Conservation (phyloP, 2,888 invertebrate genomes). For the Drosophila melanocephala region DNA sequence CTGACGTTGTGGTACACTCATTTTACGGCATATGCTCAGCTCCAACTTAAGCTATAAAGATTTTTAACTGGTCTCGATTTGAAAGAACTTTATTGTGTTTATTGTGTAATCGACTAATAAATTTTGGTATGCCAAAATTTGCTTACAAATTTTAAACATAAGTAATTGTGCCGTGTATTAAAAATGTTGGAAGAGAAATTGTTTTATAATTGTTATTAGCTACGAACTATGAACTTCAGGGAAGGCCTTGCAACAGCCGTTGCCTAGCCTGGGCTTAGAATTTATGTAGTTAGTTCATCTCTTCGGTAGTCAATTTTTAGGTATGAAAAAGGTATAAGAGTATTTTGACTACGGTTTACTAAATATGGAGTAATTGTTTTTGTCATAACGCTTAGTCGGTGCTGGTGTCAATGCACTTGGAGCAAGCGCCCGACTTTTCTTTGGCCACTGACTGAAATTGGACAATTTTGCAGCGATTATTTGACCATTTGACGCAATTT, state of each 20-base stretch:
- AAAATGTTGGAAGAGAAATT: background rate
- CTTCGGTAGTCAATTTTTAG: background rate
- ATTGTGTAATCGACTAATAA: background rate
- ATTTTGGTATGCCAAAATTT: background rate
- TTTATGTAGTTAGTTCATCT: background rate
- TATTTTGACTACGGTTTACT: background rate
- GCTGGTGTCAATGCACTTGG: constrained; percentile 69
- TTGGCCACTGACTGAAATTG: constrained; percentile 59
- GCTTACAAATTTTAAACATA: background rate
- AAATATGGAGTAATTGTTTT: constrained; percentile 20
- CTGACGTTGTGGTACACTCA: constrained; percentile 35
- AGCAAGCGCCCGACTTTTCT: constrained; percentile 62
- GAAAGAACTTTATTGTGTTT: background rate
- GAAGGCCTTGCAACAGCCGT: background rate
- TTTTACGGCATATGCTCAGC: constrained; percentile 5
- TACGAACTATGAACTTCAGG: background rate
- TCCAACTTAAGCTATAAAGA: background rate
- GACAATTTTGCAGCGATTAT: constrained; percentile 64
- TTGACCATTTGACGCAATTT: constrained; percentile 65
- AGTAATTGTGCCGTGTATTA: background rate
- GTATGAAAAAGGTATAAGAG: background rate
- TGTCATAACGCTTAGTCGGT: constrained; percentile 24
- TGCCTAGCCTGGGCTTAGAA: background rate
- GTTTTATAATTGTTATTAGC: background rate
- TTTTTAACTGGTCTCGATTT: background rate